phyloP scores from a whole-genome alignment of 2,797 vertebrate genomes.

The Bufotes viridis region DNA sequence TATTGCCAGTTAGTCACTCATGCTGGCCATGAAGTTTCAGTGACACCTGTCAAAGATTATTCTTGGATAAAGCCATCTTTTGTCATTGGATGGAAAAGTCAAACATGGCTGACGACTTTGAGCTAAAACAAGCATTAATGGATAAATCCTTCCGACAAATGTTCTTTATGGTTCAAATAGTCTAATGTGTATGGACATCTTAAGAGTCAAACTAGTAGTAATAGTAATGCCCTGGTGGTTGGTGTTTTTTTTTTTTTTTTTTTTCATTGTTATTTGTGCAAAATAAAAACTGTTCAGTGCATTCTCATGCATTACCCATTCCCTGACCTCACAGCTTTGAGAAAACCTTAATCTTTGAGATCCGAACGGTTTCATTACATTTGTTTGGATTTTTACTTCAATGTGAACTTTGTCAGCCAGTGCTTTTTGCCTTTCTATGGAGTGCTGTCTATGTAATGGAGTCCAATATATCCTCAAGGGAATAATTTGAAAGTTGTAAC shows the following conservation, averaged over 20 bases:
- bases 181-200: no score
- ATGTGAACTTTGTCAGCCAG: background rate
- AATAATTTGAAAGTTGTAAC: background rate
- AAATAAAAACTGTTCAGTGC: background rate
- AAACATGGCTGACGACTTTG: no score
- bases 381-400: background rate
- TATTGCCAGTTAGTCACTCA: no score
- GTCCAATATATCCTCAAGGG: background rate
- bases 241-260: background rate
- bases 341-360: background rate
- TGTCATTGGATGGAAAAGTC: no score
- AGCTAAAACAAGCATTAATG: no score
- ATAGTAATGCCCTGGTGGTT: background rate
- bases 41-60: no score
- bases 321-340: background rate
- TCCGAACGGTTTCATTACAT: background rate
- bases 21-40: no score
- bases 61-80: no score
- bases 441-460: background rate
- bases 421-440: background rate
- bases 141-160: no score
- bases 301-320: constrained; percentile 5
- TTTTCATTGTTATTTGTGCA: background rate
- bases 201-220: background rate
- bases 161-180: no score